Conservation (phyloP, 2,113 vertebrate genomes). For the Silurus asotus region DNA sequence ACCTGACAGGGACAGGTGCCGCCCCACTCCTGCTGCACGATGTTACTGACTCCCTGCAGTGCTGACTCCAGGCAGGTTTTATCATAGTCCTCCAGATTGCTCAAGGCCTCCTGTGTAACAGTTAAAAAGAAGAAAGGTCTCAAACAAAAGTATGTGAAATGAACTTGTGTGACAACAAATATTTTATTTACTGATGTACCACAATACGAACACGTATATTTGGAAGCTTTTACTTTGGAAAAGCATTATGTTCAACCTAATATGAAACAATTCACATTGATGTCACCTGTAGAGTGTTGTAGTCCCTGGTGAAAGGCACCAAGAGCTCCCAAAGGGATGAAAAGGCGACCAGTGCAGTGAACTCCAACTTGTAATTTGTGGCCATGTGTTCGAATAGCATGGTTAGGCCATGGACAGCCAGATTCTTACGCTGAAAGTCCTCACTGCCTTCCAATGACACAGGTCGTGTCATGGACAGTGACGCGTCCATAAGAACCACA, state of each 20-base stretch:
- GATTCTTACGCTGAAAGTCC: slow-evolving; percentile 93
- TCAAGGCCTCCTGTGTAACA: slow-evolving; percentile 84
- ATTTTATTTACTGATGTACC: not conserved
- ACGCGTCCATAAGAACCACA: slow-evolving; percentile 95
- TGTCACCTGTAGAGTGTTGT: slow-evolving; percentile 91
- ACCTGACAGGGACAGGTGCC: slow-evolving; percentile 94
- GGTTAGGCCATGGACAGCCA: slow-evolving; percentile 92
- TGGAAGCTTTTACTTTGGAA: not conserved
- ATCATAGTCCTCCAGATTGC: slow-evolving; percentile 95
- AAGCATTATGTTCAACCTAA: not conserved
- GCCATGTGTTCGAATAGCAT: slow-evolving; percentile 99
- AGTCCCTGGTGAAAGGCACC: slow-evolving; percentile 97
- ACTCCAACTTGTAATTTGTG: slow-evolving; percentile 94
- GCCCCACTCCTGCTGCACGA: slow-evolving; percentile 97
- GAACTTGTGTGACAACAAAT: not conserved
- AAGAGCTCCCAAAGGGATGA: slow-evolving; percentile 94
- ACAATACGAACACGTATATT: not conserved
- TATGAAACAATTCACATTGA: not conserved
- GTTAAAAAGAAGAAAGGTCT: not conserved
- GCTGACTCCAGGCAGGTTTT: slow-evolving; percentile 94
- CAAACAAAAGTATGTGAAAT: not conserved
- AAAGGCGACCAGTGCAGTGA: slow-evolving; percentile 91
- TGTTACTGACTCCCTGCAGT: slow-evolving; percentile 86
- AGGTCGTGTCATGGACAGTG: slow-evolving; percentile 96
- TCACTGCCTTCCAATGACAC: slow-evolving; percentile 87